These are phyloP conservation scores for Salvelinus namaycush DNA, from an alignment of 2,113 vertebrate species.

Conservation along the genomic window DNA sequence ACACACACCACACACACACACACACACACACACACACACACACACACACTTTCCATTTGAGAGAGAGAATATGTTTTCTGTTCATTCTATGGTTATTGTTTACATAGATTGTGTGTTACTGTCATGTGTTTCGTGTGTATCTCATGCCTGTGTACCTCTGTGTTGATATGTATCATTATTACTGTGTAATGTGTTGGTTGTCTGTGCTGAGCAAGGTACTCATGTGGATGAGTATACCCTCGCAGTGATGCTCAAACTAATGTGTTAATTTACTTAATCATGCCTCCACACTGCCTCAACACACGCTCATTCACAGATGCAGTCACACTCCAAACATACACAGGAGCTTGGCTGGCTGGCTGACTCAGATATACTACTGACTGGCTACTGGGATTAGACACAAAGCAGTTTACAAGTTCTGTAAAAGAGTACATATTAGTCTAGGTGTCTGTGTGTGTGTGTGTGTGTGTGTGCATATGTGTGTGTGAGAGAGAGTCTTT, in stretches of 20 bases:
- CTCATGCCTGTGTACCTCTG: not conserved
- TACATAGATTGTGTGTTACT: not conserved
- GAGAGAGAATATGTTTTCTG: not conserved
- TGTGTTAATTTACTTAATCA: slow-evolving; percentile 18
- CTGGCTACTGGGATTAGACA: not conserved
- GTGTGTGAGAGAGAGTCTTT: not conserved
- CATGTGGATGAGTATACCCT: not conserved
- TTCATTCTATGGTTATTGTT: not conserved
- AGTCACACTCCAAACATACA: not conserved
- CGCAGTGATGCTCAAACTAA: not conserved
- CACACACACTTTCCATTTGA: not conserved
- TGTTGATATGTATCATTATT: not conserved
- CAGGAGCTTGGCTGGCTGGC: not conserved
- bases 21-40: not conserved
- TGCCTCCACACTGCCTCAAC: slow-evolving; percentile 9
- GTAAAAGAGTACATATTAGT: not conserved
- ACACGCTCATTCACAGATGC: not conserved
- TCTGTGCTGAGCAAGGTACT: slow-evolving; percentile 4
- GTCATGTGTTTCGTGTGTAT: not conserved
- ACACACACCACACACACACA: slow-evolving; percentile 10
- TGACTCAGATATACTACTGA: not conserved
- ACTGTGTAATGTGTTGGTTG: slow-evolving; percentile 14
- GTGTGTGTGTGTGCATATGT: not conserved
- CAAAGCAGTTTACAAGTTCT: not conserved
- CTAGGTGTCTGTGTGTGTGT: not conserved